These are phyloP conservation scores for Drosophila rhopaloa DNA, from an alignment of 1,140 invertebrate genomes.

Conservation along the genomic window DNA sequence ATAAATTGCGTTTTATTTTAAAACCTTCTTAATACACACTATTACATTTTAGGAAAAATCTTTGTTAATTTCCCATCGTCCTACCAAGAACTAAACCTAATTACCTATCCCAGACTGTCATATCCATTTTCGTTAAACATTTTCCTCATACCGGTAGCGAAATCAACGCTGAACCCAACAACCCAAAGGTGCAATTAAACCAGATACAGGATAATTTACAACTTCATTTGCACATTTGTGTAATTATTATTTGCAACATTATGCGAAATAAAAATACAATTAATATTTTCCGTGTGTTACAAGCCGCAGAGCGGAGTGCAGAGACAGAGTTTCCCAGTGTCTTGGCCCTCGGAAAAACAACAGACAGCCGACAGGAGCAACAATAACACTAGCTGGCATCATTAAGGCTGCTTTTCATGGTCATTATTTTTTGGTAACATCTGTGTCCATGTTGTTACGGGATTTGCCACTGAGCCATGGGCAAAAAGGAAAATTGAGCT, in stretches of 20 bases:
- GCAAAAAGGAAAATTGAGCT: slow-evolving; percentile 22
- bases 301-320: slow-evolving; percentile 43
- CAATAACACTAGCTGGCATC: slow-evolving; percentile 83
- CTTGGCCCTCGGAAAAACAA: slow-evolving; percentile 38
- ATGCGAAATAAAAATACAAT: slow-evolving; percentile 84
- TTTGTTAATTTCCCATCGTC: slow-evolving; percentile 3
- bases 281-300: slow-evolving; percentile 74
- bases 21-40: no score
- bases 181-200: slow-evolving; percentile 75
- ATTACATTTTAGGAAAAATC: no score
- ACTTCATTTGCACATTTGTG: slow-evolving; percentile 84
- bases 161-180: slow-evolving; percentile 44
- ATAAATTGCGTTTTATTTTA: no score
- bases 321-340: slow-evolving; percentile 19
- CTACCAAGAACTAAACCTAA: slow-evolving; percentile 16
- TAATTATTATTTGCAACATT: slow-evolving; percentile 84
- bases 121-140: slow-evolving; percentile 20
- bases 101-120: slow-evolving; percentile 19
- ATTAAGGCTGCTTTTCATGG: slow-evolving; percentile 85
- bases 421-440: slow-evolving; percentile 84
- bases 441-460: slow-evolving; percentile 78
- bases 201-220: slow-evolving; percentile 83
- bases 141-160: background rate
- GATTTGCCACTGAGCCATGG: slow-evolving; percentile 66
- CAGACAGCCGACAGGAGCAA: slow-evolving; percentile 47